A percentile compares a stretch with the other conserved stretches of the same genome.
Evolutionary conservation across 2,797 vertebrate species (phyloP).

Genomic region (Parotocinclus haroldoi): DNA sequence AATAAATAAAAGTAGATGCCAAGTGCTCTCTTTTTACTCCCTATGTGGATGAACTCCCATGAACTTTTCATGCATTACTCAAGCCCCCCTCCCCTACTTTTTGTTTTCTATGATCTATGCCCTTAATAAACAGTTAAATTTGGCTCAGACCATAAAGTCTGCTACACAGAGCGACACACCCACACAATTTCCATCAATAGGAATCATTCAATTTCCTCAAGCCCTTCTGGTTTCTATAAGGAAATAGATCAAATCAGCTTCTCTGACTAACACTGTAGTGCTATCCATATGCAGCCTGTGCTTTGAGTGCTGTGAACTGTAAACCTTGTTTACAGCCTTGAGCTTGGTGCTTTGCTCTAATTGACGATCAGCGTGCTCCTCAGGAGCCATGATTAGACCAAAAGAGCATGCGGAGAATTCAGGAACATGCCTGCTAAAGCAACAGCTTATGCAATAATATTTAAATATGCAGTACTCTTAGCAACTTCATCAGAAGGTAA

Average conservation of each 20-base stretch:
- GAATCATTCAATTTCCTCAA: slow-evolving; percentile 60
- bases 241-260: slow-evolving; percentile 52
- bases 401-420: slow-evolving; percentile 50
- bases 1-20: slow-evolving; percentile 31
- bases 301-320: slow-evolving; percentile 59
- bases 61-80: slow-evolving; percentile 25
- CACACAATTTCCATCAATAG: slow-evolving; percentile 49
- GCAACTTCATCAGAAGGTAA: neutral
- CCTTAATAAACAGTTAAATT: slow-evolving; percentile 38
- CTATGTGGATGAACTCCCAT: slow-evolving; percentile 15
- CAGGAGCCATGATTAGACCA: slow-evolving; percentile 62
- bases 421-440: slow-evolving; percentile 46
- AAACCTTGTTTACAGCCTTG: slow-evolving; percentile 60
- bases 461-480: neutral
- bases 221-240: slow-evolving; percentile 55
- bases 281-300: slow-evolving; percentile 48
- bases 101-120: slow-evolving; percentile 39
- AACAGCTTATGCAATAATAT: slow-evolving; percentile 19
- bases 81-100: slow-evolving; percentile 18
- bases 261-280: slow-evolving; percentile 12
- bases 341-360: slow-evolving; percentile 56
- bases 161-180: slow-evolving; percentile 30
- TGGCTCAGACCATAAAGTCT: slow-evolving; percentile 45
- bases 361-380: slow-evolving; percentile 64
- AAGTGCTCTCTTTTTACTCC: slow-evolving; percentile 32